Conservation (phyloP, 2,113 vertebrate genomes). For the Toxostoma redivivum region DNA sequence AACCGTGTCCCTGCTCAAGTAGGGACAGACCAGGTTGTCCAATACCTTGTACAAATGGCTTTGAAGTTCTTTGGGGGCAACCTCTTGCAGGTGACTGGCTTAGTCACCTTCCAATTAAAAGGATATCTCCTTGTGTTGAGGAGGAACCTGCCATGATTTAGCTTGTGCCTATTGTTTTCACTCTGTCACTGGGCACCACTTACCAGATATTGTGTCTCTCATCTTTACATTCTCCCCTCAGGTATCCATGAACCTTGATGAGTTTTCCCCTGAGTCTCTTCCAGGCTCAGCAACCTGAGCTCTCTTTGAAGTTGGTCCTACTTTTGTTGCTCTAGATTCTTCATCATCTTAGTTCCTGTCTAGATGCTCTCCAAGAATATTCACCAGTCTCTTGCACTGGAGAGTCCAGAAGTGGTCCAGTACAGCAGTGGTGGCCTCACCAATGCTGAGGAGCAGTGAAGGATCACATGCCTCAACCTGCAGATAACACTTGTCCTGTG, state of each 20-base stretch:
- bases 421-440: not conserved
- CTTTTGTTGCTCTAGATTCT: not conserved
- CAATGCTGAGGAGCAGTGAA: not conserved
- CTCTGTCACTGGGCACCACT: not conserved
- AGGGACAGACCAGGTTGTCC: not conserved
- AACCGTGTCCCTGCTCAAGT: not conserved
- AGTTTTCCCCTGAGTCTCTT: not conserved
- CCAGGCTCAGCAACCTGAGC: not conserved
- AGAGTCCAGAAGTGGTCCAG: accelerated
- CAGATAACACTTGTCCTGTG: not conserved
- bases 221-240: not conserved
- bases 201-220: not conserved
- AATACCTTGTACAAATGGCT: not conserved
- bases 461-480: not conserved
- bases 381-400: not conserved
- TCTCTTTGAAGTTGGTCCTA: not conserved
- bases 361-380: not conserved
- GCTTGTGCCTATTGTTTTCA: not conserved
- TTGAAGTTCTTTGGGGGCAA: not conserved
- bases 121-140: not conserved
- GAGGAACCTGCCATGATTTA: not conserved
- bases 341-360: not conserved
- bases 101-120: not conserved
- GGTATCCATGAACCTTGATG: not conserved
- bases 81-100: not conserved